Percentiles rank a stretch among this genome's conserved stretches.
These are phyloP conservation scores for Gobius niger DNA, from an alignment of 2,113 vertebrate species.

Conservation along the genomic window DNA sequence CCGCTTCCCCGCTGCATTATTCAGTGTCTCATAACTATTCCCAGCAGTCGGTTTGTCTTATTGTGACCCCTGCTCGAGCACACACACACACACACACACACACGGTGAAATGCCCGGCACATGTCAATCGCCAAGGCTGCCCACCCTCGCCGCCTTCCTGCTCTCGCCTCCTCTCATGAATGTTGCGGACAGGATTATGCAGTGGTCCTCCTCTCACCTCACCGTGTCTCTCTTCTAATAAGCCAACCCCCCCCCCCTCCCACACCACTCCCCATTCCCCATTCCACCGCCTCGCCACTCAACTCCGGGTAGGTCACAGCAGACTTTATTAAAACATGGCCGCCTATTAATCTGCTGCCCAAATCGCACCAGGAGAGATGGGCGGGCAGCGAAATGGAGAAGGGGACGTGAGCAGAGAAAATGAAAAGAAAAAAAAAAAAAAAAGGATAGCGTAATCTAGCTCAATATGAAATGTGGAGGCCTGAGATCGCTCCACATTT, in stretches of 20 bases:
- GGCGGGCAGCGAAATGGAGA: not conserved
- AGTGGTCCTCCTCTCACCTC: conserved; percentile 11
- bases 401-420: not conserved
- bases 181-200: conserved; percentile 16
- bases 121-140: conserved; percentile 27
- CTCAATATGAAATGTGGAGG: not conserved
- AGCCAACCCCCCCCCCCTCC: not conserved
- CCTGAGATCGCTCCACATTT: not conserved
- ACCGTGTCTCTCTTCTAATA: conserved; percentile 35
- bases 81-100: no score
- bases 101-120: conserved; percentile 57
- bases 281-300: no score
- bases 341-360: conserved; percentile 54
- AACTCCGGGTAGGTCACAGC: conserved; percentile 27
- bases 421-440: conserved; percentile 9
- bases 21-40: conserved; percentile 9
- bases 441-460: conserved; percentile 22
- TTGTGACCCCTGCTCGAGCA: conserved; percentile 5
- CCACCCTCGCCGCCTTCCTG: conserved; percentile 17
- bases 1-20: not conserved
- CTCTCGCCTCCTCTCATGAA: conserved; percentile 16
- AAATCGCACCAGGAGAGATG: conserved; percentile 27
- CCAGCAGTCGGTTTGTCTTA: conserved; percentile 18
- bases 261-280: no score
- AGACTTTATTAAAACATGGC: conserved; percentile 68